Base-by-base conservation (phyloP, 2,888 invertebrate species). In the Catocala sponsa region DNA sequence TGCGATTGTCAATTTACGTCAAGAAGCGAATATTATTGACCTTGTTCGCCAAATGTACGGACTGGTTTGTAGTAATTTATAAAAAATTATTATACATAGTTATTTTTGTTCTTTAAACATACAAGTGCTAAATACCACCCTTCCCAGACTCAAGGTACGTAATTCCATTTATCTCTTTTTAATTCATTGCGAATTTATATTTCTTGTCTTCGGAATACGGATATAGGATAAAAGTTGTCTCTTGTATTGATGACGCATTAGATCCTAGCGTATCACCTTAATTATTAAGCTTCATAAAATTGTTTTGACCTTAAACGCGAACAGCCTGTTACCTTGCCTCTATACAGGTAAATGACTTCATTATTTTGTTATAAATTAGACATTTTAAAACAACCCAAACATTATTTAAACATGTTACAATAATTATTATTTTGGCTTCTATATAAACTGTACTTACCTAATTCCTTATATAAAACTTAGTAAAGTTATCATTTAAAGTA, bases 1-100 rank as follows among this genome's bases (percentile, higher is more conserved):
- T 53, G 6, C 13, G 35, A 61, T 54, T 62, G n/a, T 59, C 33
- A 35, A 25, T 51, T 48, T 61, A 65, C 59, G 59, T 68, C 63
- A 63, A 51, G 44, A 49, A 38, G 12, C 42, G 63, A 59, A 66
- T 76, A 63, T 49, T 62, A 68, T 71, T 77, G 74, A 74, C 74
- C 74, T 75, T 75, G 74, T 65, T 66, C 65, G 62, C 62, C 48
- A 44, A 66, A 66, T 55, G 50, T 15, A 54, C 62, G 49, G 56
- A 76, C 72, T 63, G 68, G 71, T 68, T 76, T 68, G 32, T 61
- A 55, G 68, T 48, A 48, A 59, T 61, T 55, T 12, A 38, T 49
- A 61, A 70, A 25, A 70, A 65, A 65, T 13, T 50, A 15, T 53
- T 52, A 55, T 32, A 41, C 13, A 38, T 44, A 61, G 65, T 63